Evolutionary conservation across 2,797 vertebrate species (phyloP), one percentile per base, ranked within the genome.

Genomic region (Microcaecilia unicolor): DNA sequence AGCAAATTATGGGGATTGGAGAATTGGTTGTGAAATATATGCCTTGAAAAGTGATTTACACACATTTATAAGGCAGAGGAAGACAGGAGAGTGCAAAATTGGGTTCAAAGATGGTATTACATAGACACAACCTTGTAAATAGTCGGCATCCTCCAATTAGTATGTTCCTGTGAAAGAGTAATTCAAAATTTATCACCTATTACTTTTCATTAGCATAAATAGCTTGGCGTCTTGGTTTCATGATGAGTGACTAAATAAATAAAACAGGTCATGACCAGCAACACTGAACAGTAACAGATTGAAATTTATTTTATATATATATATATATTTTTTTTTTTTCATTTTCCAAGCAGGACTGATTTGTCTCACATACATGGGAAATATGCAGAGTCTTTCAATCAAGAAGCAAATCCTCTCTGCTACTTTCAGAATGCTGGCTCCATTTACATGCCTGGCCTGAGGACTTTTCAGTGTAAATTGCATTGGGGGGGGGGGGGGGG

Each of bases 181-280:
- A 55, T 35, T 16, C 14, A 22, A 66, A 58, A 65, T 67, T 64
- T 67, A 73, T 72, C 63, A 60, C 58, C 61, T 62, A 68, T 57
- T 71, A 56, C 64, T 55, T 64, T 57, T 64, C 61, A 74, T 77
- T 75, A 75, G 65, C 72, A 70, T 71, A 74, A 68, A 68, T 72
- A 72, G 72, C 65, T 72, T 51, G 58, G 58, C 65, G 55, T 65
- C 60, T 69, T 62, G 56, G 53, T 61, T 75, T 67, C 52, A 61
- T 55, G 64, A 70, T 41, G 59, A 60, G 70, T 73, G 64, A 67
- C 61, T 58, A 43, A 61, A 64, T 58, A 64, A 74, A 67, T 65
- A 75, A 64, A 73, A 54, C 50, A 59, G 61, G 64, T 58, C 66
- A 67, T 59, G 60, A 61, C 58, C 68, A 56, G 60, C 59, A 49